Evolutionary conservation across 2,888 invertebrate genomes (phyloP).

Genomic region (Chaetogeoica ovagalla): DNA sequence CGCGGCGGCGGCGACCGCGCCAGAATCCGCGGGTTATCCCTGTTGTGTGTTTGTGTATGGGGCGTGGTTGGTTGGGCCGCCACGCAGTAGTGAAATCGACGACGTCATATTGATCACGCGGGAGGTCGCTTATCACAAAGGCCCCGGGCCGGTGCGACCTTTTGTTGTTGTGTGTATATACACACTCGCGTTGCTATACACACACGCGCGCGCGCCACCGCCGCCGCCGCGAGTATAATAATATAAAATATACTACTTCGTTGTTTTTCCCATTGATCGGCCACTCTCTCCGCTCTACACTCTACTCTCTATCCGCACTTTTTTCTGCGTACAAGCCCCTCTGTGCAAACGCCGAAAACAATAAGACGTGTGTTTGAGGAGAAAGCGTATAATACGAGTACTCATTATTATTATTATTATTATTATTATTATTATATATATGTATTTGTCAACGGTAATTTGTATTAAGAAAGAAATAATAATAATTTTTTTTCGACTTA

Average conservation of each 20-base stretch:
- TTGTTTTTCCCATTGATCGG: constrained; percentile 44
- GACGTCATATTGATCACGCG: constrained; percentile 53
- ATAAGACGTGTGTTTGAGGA: not conserved
- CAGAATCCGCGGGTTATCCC: constrained; percentile 51
- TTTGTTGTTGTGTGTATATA: constrained; percentile 25
- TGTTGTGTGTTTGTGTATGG: no score
- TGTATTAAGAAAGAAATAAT: no score
- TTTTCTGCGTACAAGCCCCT: not conserved
- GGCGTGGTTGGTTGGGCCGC: constrained; percentile 48
- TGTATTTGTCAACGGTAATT: no score
- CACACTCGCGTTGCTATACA: constrained; percentile 47
- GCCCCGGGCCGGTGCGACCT: constrained; percentile 50
- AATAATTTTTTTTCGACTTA: no score
- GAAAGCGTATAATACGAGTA: no score
- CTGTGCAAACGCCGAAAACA: constrained; percentile 28
- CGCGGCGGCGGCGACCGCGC: constrained; percentile 9
- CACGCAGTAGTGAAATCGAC: constrained; percentile 43
- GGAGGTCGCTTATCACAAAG: constrained; percentile 53
- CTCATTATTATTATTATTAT: no score
- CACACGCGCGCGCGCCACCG: constrained; percentile 27
- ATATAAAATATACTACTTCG: not conserved
- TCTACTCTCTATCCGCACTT: not conserved
- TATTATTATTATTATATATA: no score
- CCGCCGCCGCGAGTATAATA: not conserved
- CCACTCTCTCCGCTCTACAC: not conserved